phyloP scores from a whole-genome alignment of 2,113 vertebrate species.

The Trochalopteron elliotii region DNA sequence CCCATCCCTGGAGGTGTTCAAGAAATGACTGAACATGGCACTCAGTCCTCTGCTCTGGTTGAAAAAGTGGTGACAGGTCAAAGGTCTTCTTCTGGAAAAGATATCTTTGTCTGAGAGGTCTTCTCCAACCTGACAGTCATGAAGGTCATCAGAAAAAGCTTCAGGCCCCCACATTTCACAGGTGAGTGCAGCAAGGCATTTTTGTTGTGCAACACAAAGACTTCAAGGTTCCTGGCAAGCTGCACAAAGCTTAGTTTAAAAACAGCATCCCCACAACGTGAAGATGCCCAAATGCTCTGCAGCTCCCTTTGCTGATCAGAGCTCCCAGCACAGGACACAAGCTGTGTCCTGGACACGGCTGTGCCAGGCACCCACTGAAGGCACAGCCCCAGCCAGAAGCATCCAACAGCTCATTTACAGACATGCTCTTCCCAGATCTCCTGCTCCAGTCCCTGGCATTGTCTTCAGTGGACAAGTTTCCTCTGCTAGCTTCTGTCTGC shows the following conservation, averaged over 20 bases:
- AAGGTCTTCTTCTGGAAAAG: not conserved
- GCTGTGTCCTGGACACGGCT: not conserved
- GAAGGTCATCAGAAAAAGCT: not conserved
- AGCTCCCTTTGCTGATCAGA: not conserved
- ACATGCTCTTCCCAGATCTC: accelerated
- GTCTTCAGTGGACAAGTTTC: not conserved
- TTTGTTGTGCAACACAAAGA: accelerated
- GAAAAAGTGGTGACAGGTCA: not conserved
- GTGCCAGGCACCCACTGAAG: not conserved
- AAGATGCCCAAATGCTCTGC: not conserved
- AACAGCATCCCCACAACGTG: accelerated
- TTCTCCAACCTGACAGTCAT: not conserved
- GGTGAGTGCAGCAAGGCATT: not conserved
- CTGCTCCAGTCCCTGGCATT: not conserved
- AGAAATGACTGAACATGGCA: not conserved
- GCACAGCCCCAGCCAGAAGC: not conserved
- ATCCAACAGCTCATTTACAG: not conserved
- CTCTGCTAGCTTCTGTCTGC: not conserved
- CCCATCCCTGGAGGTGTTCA: not conserved
- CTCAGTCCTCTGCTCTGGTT: not conserved
- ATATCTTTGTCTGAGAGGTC: not conserved
- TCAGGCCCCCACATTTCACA: not conserved
- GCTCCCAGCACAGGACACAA: not conserved
- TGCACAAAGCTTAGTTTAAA: not conserved
- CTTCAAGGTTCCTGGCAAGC: not conserved